phyloP scores from a whole-genome alignment of 2,797 vertebrate species.

The Hyperoplus immaculatus region DNA sequence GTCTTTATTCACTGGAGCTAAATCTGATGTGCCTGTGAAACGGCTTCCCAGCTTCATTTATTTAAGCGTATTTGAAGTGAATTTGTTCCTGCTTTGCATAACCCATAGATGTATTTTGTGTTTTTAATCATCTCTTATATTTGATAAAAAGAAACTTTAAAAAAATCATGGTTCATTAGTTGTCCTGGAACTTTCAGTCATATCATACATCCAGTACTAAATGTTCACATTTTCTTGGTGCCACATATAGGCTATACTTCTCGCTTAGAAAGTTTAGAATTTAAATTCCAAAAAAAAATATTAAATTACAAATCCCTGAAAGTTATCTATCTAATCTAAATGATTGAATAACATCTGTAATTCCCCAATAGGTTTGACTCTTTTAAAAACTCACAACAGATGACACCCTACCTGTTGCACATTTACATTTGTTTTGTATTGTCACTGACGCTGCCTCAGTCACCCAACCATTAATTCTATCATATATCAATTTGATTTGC shows the following conservation, averaged over 20 bases:
- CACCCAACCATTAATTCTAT: not conserved
- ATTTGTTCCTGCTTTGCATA: not conserved
- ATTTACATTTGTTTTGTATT: not conserved
- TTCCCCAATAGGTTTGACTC: not conserved
- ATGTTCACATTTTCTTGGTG: too few species aligned
- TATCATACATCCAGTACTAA: not conserved
- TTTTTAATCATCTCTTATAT: not conserved
- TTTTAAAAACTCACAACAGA: not conserved
- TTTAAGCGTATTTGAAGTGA: too few species aligned
- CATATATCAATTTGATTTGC: not conserved
- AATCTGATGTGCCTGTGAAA: not conserved
- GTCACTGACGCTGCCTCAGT: not conserved
- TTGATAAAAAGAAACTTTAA: not conserved
- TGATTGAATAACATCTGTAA: too few species aligned
- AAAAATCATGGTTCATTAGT: not conserved
- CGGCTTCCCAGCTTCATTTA: too few species aligned
- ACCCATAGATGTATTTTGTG: not conserved
- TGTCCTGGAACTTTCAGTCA: not conserved
- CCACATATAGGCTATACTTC: too few species aligned
- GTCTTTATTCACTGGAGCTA: not conserved
- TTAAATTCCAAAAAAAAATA: too few species aligned
- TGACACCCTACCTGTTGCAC: not conserved
- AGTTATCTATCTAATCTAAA: too few species aligned
- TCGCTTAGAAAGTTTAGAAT: too few species aligned
- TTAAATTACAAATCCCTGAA: too few species aligned